Base-by-base conservation (phyloP, 2,888 invertebrate species). In the Iphiclides podalirius region DNA sequence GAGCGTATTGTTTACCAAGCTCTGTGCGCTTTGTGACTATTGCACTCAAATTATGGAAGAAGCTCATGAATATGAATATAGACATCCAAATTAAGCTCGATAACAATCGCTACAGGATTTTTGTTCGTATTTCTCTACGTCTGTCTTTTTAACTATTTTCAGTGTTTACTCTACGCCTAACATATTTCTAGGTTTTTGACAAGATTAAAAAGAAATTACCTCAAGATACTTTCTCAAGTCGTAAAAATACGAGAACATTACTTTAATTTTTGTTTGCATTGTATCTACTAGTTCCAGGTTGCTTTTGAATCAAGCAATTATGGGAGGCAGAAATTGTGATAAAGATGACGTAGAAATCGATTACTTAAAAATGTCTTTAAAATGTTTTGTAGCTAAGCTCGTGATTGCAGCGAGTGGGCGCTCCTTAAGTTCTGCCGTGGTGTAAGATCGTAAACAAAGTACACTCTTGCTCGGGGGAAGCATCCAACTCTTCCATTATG, bases 401-500 rank as follows among this genome's bases (percentile, higher is more conserved):
- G 74, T 82, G 82, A 72, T 63, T 55, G 48, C 70, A 72, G 75
- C 81, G 63, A 74, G 80, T 79, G 83, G 73, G 75, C 76, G 68
- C 62, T 65, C 60, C 65, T 56, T 63, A 61, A 75, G 70, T 69
- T 67, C 67, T 66, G 68, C 69, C 72, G 72, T 72, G 70, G 77
- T 79, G 82, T 72, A 66, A 63, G 64, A 72, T 66, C 76, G 64
- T 67, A 70, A 70, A 72, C 79, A 76, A 78, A 75, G 68, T 47
- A 47, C 17, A 45, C 15, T 60, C 73, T 80, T 82, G 83, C 80
- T 84, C 72, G 76, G 79, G 79, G 86, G 80, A 88, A 85, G 85
- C 86, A 82, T 87, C 83, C 75, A 74, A 79, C 78, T 82, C 86
- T 85, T 85, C 88, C 88, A 83, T 85, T 85, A 74, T 76, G 75